Evolutionary conservation across 2,113 vertebrate genomes (phyloP).

Genomic region (Epinephelus lanceolatus): DNA sequence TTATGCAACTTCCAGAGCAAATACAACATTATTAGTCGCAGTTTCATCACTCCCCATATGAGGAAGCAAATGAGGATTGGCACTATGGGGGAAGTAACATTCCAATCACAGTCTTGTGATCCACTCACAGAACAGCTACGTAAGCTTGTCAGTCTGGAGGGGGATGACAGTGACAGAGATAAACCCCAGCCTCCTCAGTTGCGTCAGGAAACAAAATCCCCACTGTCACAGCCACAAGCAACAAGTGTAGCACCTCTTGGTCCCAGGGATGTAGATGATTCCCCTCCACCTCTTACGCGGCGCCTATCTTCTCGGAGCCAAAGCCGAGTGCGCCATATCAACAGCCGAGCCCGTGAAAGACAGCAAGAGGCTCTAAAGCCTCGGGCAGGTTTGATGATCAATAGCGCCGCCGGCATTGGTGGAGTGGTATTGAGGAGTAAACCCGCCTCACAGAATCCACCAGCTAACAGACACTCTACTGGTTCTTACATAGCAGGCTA

Average conservation of each 20-base stretch:
- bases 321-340: conserved; percentile 96
- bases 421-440: conserved; percentile 90
- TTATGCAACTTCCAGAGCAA: conserved; percentile 97
- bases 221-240: conserved; percentile 31
- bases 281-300: conserved; percentile 88
- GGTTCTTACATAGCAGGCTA: conserved; percentile 95
- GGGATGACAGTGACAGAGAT: conserved; percentile 82
- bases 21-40: conserved; percentile 94
- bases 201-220: conserved; percentile 30
- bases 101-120: conserved; percentile 84
- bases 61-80: conserved; percentile 79
- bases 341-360: conserved; percentile 92
- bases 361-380: conserved; percentile 92
- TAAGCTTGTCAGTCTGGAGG: conserved; percentile 90
- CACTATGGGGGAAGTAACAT: conserved; percentile 48
- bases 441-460: conserved; percentile 74
- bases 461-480: conserved; percentile 91
- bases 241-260: conserved; percentile 26
- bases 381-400: conserved; percentile 48
- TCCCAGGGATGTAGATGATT: conserved; percentile 74
- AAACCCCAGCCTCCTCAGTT: conserved; percentile 23
- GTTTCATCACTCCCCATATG: conserved; percentile 89
- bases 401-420: conserved; percentile 23
- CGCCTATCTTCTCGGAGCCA: conserved; percentile 96
- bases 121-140: conserved; percentile 93